Evolutionary conservation across 2,797 vertebrate genomes (phyloP).

Genomic region (Falco cherrug): DNA sequence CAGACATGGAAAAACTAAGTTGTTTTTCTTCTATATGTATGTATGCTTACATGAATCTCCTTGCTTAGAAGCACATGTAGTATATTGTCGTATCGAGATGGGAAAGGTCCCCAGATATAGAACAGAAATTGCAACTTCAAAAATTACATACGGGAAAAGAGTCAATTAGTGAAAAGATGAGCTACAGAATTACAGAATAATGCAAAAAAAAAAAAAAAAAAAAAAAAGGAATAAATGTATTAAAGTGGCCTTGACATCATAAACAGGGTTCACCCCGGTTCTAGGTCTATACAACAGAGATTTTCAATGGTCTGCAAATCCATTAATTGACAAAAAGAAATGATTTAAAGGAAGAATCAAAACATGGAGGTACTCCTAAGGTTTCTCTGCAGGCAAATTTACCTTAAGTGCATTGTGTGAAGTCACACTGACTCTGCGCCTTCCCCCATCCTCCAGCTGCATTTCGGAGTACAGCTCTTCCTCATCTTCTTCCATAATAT

Average conservation of each 20-base stretch:
- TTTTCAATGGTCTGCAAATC: not conserved
- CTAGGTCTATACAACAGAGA: fast-evolving
- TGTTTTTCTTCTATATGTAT: not conserved
- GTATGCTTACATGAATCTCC: not conserved
- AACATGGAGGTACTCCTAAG: not conserved
- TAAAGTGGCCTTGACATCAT: not conserved
- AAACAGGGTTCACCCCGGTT: not conserved
- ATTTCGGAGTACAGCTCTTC: constrained; percentile 97
- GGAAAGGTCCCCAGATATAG: not conserved
- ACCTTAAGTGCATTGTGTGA: constrained; percentile 96
- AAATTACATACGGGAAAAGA: fast-evolving
- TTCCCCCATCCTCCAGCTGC: constrained; percentile 93
- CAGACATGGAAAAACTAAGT: not conserved
- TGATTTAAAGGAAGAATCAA: not conserved
- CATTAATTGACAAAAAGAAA: not conserved
- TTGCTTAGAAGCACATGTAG: not conserved
- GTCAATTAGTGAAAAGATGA: not conserved
- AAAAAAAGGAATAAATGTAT: not conserved
- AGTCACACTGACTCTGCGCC: constrained; percentile 85
- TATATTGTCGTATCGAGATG: not conserved
- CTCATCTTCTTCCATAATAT: constrained; percentile 99
- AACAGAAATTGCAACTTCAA: not conserved
- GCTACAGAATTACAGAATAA: not conserved
- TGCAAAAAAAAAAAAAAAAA: too few species aligned
- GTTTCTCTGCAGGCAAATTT: constrained; percentile 14